Evolutionary conservation across 2,797 vertebrate species (phyloP), one percentile per base, ranked within the genome.

Genomic region (Babyrousa celebensis): DNA sequence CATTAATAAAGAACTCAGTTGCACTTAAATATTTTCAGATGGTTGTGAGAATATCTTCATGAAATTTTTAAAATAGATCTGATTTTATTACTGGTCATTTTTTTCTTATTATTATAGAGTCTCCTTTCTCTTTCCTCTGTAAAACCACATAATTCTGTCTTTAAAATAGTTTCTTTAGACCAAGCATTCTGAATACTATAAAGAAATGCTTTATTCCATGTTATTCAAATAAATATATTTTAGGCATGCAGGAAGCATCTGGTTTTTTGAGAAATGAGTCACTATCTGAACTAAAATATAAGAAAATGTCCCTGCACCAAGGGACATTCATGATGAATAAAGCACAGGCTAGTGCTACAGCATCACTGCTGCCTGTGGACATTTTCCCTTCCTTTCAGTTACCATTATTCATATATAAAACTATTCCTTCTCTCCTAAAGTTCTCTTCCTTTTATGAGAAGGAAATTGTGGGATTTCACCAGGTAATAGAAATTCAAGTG

Each of bases 81-180:
- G 56, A 77, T 63, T 84, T 75, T 67, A 67, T 72, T 72, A 88
- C 12, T 67, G 40, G 5, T 52, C 48, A 71, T 72, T 48, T 72
- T 29, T 71, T 90, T 72, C 32, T 87, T 67, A 18, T 82, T 40
- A 27, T 62, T 80, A 18, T 68, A 10, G 21, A 65, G 1, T 72
- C 54, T 8, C 23, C n/a, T 65, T 32, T 80, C 23, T 79, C 58
- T 91, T 92, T 95, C 62, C n/a, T 92, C 23, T 83, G 43, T 79
- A 78, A 91, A 92, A 75, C 4, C 20, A 71, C 1, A 83, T 83
- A 95, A 94, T 95, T 93, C 9, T 93, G 6, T 63, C 32, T 67
- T 36, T 74, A 77, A 72, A 89, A 60, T 0, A 93, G 2, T 9
- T 92, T 60, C 87, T 91, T 95, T 67, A 92, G 94, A 91, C 0